Conservation (phyloP, 2,797 vertebrate species). For the Spheniscus humboldti region DNA sequence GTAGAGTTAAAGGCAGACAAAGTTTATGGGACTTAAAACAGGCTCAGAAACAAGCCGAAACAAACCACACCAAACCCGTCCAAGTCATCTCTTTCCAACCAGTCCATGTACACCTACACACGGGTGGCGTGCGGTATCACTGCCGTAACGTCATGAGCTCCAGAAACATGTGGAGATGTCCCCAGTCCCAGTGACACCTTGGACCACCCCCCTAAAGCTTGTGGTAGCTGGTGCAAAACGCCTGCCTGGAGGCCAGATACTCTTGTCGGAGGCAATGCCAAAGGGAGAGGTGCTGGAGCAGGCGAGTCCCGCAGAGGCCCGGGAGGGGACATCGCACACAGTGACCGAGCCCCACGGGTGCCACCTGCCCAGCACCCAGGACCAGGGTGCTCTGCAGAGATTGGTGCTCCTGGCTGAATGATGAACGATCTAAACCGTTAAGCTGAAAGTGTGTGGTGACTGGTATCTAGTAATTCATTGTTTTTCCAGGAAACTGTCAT, state of each 20-base stretch:
- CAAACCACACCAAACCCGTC: accelerated
- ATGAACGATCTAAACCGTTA: accelerated
- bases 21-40: background rate
- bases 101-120: accelerated
- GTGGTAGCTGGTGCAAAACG: no score
- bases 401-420: accelerated
- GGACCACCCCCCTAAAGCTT: background rate
- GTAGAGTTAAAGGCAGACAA: background rate
- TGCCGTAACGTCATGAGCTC: background rate
- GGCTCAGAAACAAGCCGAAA: background rate
- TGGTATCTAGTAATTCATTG: background rate
- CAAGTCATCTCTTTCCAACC: background rate
- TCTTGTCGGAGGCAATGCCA: background rate
- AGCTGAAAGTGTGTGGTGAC: background rate
- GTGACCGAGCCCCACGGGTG: accelerated
- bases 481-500: background rate
- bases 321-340: background rate
- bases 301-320: background rate
- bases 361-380: background rate
- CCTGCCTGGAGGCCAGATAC: background rate
- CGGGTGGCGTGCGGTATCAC: background rate
- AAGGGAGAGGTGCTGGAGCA: background rate
- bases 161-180: accelerated
- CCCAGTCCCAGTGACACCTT: background rate
- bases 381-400: background rate